phyloP scores from a whole-genome alignment of 2,888 invertebrate genomes.

The Lamellibrachia columna region DNA sequence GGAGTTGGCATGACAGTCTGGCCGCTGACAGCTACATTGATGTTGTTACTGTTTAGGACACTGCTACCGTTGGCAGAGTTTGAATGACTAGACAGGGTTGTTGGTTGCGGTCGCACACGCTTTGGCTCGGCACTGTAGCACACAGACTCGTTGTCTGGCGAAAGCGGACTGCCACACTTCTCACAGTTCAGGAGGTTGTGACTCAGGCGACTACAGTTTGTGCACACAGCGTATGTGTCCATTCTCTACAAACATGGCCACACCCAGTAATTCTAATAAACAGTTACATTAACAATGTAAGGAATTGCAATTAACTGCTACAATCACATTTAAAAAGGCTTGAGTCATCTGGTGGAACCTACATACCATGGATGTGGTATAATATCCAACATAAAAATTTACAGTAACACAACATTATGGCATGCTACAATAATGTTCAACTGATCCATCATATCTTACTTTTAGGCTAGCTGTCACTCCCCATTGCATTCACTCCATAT shows the following conservation, averaged over 20 bases:
- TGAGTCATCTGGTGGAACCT: no score
- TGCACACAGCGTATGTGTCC: conserved; percentile 38
- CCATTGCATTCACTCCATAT: no score
- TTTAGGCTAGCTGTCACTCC: no score
- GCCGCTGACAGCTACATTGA: neutral
- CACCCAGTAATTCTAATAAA: neutral
- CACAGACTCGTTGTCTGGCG: conserved; percentile 31
- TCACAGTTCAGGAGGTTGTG: conserved; percentile 37
- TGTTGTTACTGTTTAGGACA: neutral
- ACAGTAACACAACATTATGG: no score
- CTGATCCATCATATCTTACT: no score
- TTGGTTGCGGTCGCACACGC: conserved; percentile 28
- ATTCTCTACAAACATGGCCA: conserved; percentile 31
- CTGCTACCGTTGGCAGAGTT: conserved; percentile 22
- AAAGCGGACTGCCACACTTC: conserved; percentile 34
- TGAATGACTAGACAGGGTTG: neutral
- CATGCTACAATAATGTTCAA: no score
- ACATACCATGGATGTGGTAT: no score
- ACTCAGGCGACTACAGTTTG: conserved; percentile 36
- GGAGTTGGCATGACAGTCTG: conserved; percentile 31
- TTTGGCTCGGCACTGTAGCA: conserved; percentile 36
- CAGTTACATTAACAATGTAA: neutral
- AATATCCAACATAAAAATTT: no score
- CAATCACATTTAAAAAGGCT: neutral
- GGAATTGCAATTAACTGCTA: neutral